Evolutionary conservation across 2,113 vertebrate genomes (phyloP), one percentile per base, ranked within the genome.

Genomic region (Anser cygnoides): DNA sequence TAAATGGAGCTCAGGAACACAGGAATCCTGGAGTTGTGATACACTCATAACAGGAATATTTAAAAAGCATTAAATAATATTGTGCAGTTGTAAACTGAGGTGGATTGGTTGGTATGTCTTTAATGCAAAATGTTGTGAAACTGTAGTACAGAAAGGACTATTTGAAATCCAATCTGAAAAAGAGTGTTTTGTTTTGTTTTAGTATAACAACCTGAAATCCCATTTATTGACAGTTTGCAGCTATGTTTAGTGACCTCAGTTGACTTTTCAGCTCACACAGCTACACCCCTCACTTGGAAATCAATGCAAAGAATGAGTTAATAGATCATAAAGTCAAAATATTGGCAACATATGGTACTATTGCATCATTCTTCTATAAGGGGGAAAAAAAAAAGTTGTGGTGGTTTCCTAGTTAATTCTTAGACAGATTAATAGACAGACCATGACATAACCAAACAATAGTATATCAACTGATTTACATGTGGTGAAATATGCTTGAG

Each of bases 1-100:
- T 94, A 92, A 90, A 49, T 41, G 57, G 49, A 80, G 39, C 59
- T 87, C 70, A 77, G 84, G 77, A 96, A 72, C 61, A 87, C 50
- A n/a, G 73, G 33, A 35, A 49, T 86, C 71, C n/a, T 84, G 35
- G 67, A 63, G 44, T 72, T 87, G 39, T 65, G 22, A 66, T 94
- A n/a, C 25, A 8, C 23, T 90, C 58, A 90, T 93, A 91, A 90
- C 8, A 88, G 29, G 55, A 86, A 63, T 73, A 89, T 66, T 80
- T 65, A 82, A 94, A 93, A 41, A 22, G 7, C 31, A 92, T 84
- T 95, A 84, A 92, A 65, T 63, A 86, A 73, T 80, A 26, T 26
- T 35, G 25, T 88, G 46, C 25, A 13, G 29, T 87, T 70, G 15
- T 77, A 46, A 87, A 33, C n/a, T 44, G 18, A 68, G 39, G 4